Percentiles rank a stretch among this genome's conserved stretches.
These are phyloP conservation scores for Holacanthella duospinosa DNA, from an alignment of 2,888 invertebrate genomes.

Conservation along the genomic window DNA sequence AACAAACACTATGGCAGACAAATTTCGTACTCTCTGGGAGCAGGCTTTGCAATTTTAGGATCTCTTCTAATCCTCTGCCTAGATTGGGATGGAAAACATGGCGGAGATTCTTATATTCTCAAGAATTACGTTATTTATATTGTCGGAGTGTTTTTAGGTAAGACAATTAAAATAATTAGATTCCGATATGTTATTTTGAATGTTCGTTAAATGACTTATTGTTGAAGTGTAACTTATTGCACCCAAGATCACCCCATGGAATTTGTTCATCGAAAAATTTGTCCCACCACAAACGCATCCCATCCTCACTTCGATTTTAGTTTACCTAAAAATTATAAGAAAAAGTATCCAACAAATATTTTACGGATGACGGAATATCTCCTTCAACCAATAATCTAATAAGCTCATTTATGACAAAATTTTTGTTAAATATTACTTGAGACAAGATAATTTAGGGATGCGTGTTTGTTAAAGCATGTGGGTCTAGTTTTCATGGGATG, in stretches of 20 bases:
- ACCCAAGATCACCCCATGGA: too few species aligned
- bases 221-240: too few species aligned
- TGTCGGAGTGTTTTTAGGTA: slow-evolving; percentile 62
- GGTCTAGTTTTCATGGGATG: not conserved
- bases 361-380: not conserved
- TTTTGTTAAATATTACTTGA: not conserved
- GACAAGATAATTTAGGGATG: not conserved
- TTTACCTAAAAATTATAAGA: too few species aligned
- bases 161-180: not conserved
- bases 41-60: slow-evolving; percentile 52
- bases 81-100: slow-evolving; percentile 44
- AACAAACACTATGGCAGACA: slow-evolving; percentile 57
- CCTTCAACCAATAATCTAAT: not conserved
- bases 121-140: slow-evolving; percentile 56
- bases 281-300: too few species aligned
- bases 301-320: too few species aligned
- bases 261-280: too few species aligned
- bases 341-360: too few species aligned
- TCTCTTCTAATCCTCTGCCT: slow-evolving; percentile 62
- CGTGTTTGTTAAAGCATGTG: not conserved
- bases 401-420: not conserved
- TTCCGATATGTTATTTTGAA: not conserved
- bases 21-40: slow-evolving; percentile 58
- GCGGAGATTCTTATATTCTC: slow-evolving; percentile 14
- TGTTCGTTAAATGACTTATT: too few species aligned